Evolutionary conservation across 2,797 vertebrate genomes (phyloP).

Genomic region (Coilia nasus): DNA sequence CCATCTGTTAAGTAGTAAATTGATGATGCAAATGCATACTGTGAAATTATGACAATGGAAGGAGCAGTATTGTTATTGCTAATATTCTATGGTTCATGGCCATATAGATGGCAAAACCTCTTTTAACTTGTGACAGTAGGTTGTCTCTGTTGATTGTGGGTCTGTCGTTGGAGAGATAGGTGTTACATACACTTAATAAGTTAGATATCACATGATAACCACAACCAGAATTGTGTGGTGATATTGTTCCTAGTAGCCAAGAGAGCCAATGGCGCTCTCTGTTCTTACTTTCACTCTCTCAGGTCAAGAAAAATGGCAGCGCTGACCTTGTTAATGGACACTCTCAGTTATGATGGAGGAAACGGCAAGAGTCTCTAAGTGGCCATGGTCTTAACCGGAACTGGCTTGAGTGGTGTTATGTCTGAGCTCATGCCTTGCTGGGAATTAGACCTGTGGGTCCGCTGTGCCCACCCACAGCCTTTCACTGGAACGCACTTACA

Average conservation of each 20-base stretch:
- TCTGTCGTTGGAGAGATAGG: neutral
- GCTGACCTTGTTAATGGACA: neutral
- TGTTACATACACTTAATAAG: neutral
- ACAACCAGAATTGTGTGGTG: neutral
- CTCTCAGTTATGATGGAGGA: neutral
- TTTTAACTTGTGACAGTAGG: neutral
- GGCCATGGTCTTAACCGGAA: neutral
- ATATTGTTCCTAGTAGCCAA: neutral
- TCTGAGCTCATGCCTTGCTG: slow-evolving; percentile 36
- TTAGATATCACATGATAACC: neutral
- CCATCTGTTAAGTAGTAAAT: neutral
- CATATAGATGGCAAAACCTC: neutral
- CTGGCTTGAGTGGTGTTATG: slow-evolving; percentile 48
- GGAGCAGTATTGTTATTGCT: neutral
- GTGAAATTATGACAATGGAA: neutral
- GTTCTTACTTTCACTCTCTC: neutral
- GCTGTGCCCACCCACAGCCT: slow-evolving; percentile 2
- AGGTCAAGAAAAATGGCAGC: slow-evolving; percentile 1
- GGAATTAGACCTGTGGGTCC: neutral
- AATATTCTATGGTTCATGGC: neutral
- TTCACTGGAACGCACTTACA: neutral
- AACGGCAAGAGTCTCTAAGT: slow-evolving; percentile 6
- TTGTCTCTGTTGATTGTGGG: neutral
- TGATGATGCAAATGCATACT: neutral
- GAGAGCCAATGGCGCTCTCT: neutral